Conservation (phyloP, 2,113 vertebrate species). For the Pachypanchax playfairii region DNA sequence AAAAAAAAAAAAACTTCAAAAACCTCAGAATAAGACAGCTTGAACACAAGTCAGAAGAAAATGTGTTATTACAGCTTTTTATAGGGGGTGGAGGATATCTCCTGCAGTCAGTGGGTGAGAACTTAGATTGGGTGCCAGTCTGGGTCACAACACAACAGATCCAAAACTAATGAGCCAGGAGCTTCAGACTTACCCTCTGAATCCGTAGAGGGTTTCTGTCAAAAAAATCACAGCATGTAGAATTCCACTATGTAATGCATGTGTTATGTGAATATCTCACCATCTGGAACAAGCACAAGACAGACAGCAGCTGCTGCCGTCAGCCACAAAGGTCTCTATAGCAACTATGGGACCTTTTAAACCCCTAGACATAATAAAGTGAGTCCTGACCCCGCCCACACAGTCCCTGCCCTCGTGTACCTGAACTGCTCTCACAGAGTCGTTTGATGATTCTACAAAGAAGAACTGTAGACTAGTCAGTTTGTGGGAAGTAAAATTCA, state of each 20-base stretch:
- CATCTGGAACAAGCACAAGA: constrained; percentile 35
- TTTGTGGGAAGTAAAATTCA: too few relatives aligned
- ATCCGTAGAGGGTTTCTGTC: background rate
- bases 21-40: too few relatives aligned
- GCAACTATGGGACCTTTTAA: constrained; percentile 52
- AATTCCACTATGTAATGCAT: constrained; percentile 21
- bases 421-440: too few relatives aligned
- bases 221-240: constrained; percentile 29
- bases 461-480: too few relatives aligned
- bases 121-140: too few relatives aligned
- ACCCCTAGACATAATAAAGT: constrained; percentile 41
- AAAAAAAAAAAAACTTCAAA: too few relatives aligned
- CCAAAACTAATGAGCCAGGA: constrained; percentile 14
- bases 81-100: too few relatives aligned
- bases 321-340: constrained; percentile 66
- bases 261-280: constrained; percentile 11
- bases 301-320: constrained; percentile 30
- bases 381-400: constrained; percentile 55
- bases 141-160: constrained; percentile 5
- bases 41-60: too few relatives aligned
- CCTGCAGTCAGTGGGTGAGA: too few relatives aligned
- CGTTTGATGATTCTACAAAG: too few relatives aligned
- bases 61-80: too few relatives aligned
- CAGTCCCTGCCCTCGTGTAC: constrained; percentile 31
- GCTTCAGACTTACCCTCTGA: constrained; percentile 1